Evolutionary conservation across 2,113 vertebrate genomes (phyloP), one percentile per base, ranked within the genome.

Genomic region (Bufo bufo): DNA sequence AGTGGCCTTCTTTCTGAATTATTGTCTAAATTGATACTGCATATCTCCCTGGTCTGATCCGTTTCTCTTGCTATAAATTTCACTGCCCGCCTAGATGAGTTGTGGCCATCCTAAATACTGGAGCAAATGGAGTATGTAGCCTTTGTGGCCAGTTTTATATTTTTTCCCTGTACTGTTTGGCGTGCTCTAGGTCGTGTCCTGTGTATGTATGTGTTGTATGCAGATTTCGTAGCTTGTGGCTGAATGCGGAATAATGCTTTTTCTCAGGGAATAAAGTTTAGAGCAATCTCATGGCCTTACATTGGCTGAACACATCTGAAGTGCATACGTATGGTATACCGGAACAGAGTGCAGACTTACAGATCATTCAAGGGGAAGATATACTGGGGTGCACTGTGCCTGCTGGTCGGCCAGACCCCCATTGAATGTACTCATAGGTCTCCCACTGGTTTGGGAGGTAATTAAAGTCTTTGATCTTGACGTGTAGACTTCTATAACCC

Each of bases 201-300:
- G 2, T 33, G 47, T 66, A 12, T 84, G 65, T 54, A 33, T 19
- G 78, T 3, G 10, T 10, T 50, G 80, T 47, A 12, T 43, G 77
- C n/a, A 16, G 63, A 52, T 33, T 1, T 69, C n/a, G 17, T 71
- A 10, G 49, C 20, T 71, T 43, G 4, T 66, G 59, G 50, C 45
- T 66, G 61, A 58, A 45, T 45, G 33, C 3, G 4, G 17, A 50
- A 11, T 61, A 23, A 4, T 10, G 9, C 3, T 65, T 52, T 82
- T 50, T 61, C 82, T 84, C 82, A 84, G 82, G 82, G 82, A 84
- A 84, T 84, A 54, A 69, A 52, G 63, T 43, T 54, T 50, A 23
- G 50, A 54, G 20, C 23, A 33, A 33, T 54, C 33, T 83, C 61
- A 52, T 52, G 81, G 81, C 81, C 80, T 69, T 69, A 69, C 49